Evolutionary conservation across 2,888 invertebrate genomes (phyloP).

Genomic region (Trachelus iudaicus): DNA sequence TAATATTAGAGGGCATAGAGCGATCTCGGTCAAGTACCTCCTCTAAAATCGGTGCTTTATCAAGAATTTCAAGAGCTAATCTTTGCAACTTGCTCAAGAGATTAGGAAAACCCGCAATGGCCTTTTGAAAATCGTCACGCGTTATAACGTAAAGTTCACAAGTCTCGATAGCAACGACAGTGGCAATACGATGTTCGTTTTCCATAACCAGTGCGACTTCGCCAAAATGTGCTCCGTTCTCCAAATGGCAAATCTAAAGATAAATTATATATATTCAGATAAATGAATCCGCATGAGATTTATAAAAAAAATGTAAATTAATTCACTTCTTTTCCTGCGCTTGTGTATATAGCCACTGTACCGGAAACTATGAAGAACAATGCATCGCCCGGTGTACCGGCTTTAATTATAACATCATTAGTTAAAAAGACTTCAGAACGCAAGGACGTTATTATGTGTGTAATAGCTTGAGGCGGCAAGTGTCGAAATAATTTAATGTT

Average conservation of each 20-base stretch:
- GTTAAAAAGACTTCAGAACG: slow-evolving; percentile 59
- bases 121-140: slow-evolving; percentile 59
- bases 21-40: slow-evolving; percentile 18
- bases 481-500: slow-evolving; percentile 61
- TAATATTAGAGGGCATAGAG: slow-evolving; percentile 29
- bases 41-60: slow-evolving; percentile 34
- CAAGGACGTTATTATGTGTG: slow-evolving; percentile 51
- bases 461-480: slow-evolving; percentile 53
- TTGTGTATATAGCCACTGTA: slow-evolving; percentile 65
- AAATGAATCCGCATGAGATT: slow-evolving; percentile 6
- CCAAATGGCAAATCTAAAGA: slow-evolving; percentile 65
- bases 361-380: slow-evolving; percentile 65
- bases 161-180: slow-evolving; percentile 64
- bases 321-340: slow-evolving; percentile 60
- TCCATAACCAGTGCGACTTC: slow-evolving; percentile 65
- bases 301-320: not conserved
- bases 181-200: slow-evolving; percentile 60
- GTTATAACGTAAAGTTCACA: slow-evolving; percentile 63
- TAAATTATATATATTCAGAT: not conserved
- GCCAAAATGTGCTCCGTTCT: slow-evolving; percentile 67
- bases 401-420: slow-evolving; percentile 61
- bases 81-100: slow-evolving; percentile 53
- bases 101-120: slow-evolving; percentile 59
- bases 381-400: slow-evolving; percentile 55
- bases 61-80: slow-evolving; percentile 44